Percentiles rank a stretch among this genome's conserved stretches.
Conservation (phyloP, 23 tunicate species). For the Halocynthia roretzi region DNA sequence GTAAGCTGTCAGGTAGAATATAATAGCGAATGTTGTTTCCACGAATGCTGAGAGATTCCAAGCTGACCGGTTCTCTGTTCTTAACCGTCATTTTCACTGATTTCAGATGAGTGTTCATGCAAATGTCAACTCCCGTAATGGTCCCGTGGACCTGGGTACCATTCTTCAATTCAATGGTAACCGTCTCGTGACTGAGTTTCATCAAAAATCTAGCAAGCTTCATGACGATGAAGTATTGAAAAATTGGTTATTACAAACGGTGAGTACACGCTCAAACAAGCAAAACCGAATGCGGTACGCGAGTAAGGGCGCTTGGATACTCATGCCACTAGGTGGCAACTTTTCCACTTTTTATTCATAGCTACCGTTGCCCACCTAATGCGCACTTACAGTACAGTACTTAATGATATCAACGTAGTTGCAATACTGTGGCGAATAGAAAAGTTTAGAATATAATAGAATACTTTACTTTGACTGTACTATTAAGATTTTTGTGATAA, state of each 20-base stretch:
- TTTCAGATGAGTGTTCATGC: constrained; percentile 93
- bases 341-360: too few relatives aligned
- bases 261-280: too few relatives aligned
- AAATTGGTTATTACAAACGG: neutral
- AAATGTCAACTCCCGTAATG: constrained; percentile 86
- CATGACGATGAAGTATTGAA: constrained; percentile 18
- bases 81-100: constrained; percentile 92
- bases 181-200: constrained; percentile 95
- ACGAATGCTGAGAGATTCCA: constrained; percentile 79
- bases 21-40: constrained; percentile 92
- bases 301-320: too few relatives aligned
- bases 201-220: constrained; percentile 88
- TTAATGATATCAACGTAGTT: too few relatives aligned
- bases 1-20: constrained; percentile 73
- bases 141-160: constrained; percentile 95
- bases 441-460: too few relatives aligned
- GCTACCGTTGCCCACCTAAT: too few relatives aligned
- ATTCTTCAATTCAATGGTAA: constrained; percentile 90
- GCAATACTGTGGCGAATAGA: too few relatives aligned
- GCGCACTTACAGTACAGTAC: too few relatives aligned
- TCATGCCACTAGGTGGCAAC: too few relatives aligned
- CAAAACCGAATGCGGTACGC: too few relatives aligned
- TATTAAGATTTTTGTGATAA: too few relatives aligned
- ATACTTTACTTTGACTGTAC: too few relatives aligned
- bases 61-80: constrained; percentile 70